Base-by-base conservation (phyloP, 2,797 vertebrate species). In the Chelon labrosus region DNA sequence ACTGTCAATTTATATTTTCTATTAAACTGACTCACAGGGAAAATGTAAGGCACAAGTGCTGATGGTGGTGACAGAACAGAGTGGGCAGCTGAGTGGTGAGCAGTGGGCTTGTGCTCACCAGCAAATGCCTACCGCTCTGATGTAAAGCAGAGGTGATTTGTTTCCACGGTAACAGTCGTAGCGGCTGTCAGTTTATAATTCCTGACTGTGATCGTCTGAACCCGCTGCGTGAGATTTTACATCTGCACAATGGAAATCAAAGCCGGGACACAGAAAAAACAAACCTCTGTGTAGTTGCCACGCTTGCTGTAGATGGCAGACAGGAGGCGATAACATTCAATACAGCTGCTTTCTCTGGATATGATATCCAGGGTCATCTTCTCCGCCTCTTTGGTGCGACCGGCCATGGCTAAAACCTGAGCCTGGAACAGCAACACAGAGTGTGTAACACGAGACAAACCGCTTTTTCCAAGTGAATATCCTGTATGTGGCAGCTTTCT, bases 301-400 rank as follows among this genome's bases (percentile, higher is more conserved):
- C 93, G 93, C 86, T 97, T 97, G 95, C 96, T 97, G 90, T 97
- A 96, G 89, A 99, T 96, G n/a, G 97, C 97, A 2, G 97, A 98
- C 25, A 99, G 88, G 49, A 99, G 96, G 50, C 97, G 96, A 73
- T 96, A 97, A 89, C 98, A 99, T 83, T 99, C 97, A 1, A 97
- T 92, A 56, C 98, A 99, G 62, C 88, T 83, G 0, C 65, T 63
- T 35, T 96, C 94, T 85, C 96, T 96, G 0, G 64, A 89, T 59
- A 97, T 95, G 56, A 98, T 95, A 37, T 88, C 94, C 61, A 88
- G 91, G 0, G 95, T 96, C 91, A 98, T 96, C 89, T 91, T 93
- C 69, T 98, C 96, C 0, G 97, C 97, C 78, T 98, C 97, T 66
- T 91, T 92, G 0, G 92, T 91, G 5, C 80, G 92, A 6, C 96